Percentiles rank a stretch among this genome's conserved stretches.
Evolutionary conservation across 2,888 invertebrate species (phyloP).

Genomic region (Eudemis profundana): DNA sequence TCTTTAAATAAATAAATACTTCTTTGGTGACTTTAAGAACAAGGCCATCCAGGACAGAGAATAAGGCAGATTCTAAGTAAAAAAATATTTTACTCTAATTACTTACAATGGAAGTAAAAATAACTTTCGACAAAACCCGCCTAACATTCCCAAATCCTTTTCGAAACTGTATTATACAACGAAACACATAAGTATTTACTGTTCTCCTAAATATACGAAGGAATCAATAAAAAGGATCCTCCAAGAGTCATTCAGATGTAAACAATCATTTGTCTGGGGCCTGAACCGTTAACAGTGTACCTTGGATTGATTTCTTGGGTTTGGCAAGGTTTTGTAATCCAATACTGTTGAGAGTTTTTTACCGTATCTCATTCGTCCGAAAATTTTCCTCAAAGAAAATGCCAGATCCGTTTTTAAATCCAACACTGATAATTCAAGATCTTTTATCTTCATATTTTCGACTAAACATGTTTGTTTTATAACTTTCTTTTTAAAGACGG

Average conservation of each 20-base stretch:
- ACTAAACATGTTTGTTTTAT: neutral
- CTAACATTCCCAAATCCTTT: constrained; percentile 7
- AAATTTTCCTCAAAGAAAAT: neutral
- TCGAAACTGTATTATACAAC: constrained; percentile 5
- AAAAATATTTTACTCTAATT: no score
- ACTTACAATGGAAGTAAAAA: no score
- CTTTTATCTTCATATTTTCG: neutral
- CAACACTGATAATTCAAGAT: no score
- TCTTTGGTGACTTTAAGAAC: no score
- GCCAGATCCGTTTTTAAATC: neutral
- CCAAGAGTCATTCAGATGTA: constrained; percentile 28
- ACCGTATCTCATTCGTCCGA: neutral
- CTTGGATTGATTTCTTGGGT: constrained; percentile 38
- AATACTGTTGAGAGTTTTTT: constrained; percentile 35
- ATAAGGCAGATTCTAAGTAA: no score
- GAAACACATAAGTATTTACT: constrained; percentile 12
- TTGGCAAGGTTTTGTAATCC: constrained; percentile 29
- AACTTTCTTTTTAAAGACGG: constrained; percentile 1
- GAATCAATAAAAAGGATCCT: constrained; percentile 19
- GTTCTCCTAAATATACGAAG: constrained; percentile 18
- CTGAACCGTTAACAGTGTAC: constrained; percentile 24
- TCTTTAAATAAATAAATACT: no score
- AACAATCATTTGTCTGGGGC: constrained; percentile 28
- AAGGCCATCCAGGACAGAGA: no score
- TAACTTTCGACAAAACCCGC: neutral